phyloP scores from a whole-genome alignment of 2,888 invertebrate species.

The Ceriagrion tenellum region DNA sequence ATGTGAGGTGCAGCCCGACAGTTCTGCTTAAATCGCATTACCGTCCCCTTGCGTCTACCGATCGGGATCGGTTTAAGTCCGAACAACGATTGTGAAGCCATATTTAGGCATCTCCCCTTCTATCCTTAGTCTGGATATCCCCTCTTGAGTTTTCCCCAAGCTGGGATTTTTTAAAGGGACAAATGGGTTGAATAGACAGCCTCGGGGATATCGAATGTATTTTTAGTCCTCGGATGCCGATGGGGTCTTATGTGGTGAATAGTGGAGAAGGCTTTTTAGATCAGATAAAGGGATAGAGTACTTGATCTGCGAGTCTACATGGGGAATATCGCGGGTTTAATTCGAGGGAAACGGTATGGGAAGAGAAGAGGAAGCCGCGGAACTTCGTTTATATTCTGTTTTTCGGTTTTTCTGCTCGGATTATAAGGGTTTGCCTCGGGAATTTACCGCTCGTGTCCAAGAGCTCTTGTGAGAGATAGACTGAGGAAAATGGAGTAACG shows the following conservation, averaged over 20 bases:
- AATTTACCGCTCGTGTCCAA: no score
- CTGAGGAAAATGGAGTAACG: no score
- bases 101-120: neutral
- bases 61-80: neutral
- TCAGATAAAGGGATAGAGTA: neutral
- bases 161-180: neutral
- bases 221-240: neutral
- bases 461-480: no score
- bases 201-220: neutral
- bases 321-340: neutral
- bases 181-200: neutral
- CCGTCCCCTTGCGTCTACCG: no score
- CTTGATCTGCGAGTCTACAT: neutral
- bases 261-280: neutral
- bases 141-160: neutral
- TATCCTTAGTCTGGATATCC: neutral
- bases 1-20: no score
- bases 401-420: no score
- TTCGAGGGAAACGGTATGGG: neutral
- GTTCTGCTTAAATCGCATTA: neutral
- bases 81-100: neutral
- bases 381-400: no score
- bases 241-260: neutral
- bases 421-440: no score
- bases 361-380: neutral